Percentiles rank a stretch among this genome's conserved stretches.
These are phyloP conservation scores for Labrus mixtus DNA, from an alignment of 2,113 vertebrate species.

Conservation along the genomic window DNA sequence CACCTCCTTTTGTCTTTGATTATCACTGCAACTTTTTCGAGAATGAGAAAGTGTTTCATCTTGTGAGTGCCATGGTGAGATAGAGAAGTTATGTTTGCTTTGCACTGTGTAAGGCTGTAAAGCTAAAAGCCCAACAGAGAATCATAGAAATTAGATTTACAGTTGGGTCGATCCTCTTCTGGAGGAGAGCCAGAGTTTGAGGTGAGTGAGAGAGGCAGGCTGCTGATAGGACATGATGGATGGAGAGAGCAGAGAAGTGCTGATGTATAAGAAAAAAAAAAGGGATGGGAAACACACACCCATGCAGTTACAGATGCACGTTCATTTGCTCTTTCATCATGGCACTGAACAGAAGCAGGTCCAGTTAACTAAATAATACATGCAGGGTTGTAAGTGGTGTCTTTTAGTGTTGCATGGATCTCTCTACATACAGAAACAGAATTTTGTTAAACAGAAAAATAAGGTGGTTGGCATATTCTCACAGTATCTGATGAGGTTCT, in stretches of 20 bases:
- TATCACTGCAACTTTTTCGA: constrained; percentile 2
- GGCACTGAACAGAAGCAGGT: constrained; percentile 29
- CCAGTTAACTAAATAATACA: constrained; percentile 56
- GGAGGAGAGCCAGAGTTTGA: constrained; percentile 73
- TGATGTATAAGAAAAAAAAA: constrained; percentile 53
- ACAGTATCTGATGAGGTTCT: constrained; percentile 19
- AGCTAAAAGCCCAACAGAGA: constrained; percentile 80
- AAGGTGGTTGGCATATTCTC: constrained; percentile 1
- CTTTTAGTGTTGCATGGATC: constrained; percentile 38
- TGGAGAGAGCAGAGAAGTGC: constrained; percentile 71
- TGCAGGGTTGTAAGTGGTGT: constrained; percentile 38
- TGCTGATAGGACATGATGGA: constrained; percentile 73
- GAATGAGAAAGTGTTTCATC: constrained; percentile 21
- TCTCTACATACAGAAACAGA: constrained; percentile 31
- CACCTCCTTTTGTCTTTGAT: background rate
- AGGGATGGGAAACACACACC: constrained; percentile 17
- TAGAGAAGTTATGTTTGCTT: constrained; percentile 67
- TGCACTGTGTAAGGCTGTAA: constrained; percentile 69
- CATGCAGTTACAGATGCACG: constrained; percentile 17
- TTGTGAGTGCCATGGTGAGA: constrained; percentile 2
- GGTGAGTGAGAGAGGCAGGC: constrained; percentile 60
- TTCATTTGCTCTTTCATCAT: constrained; percentile 56
- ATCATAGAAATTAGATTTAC: constrained; percentile 81
- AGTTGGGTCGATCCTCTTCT: constrained; percentile 71
- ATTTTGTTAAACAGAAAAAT: constrained; percentile 16